phyloP scores from a whole-genome alignment of 2,113 vertebrate species.

The Rostratula benghalensis region DNA sequence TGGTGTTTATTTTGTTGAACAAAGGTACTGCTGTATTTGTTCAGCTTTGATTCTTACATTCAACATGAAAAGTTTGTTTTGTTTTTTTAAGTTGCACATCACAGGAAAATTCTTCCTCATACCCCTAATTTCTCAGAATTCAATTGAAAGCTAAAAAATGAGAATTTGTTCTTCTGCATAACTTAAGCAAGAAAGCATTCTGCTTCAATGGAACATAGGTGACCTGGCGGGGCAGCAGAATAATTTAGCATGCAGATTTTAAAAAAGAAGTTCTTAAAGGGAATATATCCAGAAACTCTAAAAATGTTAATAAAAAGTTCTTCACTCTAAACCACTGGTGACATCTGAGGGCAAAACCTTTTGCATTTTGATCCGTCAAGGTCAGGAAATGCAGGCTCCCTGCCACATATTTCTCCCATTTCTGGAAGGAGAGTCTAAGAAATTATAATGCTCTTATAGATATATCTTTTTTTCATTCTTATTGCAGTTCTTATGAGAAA shows the following conservation, averaged over 20 bases:
- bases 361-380: constrained; percentile 26
- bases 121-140: background rate
- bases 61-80: background rate
- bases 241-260: constrained; percentile 50
- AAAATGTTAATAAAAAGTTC: constrained; percentile 56
- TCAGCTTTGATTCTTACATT: background rate
- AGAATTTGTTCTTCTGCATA: constrained; percentile 3
- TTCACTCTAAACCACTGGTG: constrained; percentile 28
- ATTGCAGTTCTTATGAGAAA: constrained; percentile 21
- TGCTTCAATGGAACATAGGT: constrained; percentile 21
- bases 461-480: background rate
- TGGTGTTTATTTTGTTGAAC: background rate
- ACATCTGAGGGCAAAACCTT: constrained; percentile 45
- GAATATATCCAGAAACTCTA: constrained; percentile 50
- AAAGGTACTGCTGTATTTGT: background rate
- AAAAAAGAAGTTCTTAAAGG: constrained; percentile 29
- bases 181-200: constrained; percentile 25
- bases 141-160: background rate
- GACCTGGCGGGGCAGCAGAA: background rate
- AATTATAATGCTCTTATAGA: constrained; percentile 27
- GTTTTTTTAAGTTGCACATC: background rate
- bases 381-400: constrained; percentile 27
- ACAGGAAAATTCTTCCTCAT: background rate
- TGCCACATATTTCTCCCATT: constrained; percentile 2
- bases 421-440: constrained; percentile 10